These are phyloP conservation scores for Galerucella pusilla DNA, from an alignment of 2,888 invertebrate genomes.

Conservation along the genomic window DNA sequence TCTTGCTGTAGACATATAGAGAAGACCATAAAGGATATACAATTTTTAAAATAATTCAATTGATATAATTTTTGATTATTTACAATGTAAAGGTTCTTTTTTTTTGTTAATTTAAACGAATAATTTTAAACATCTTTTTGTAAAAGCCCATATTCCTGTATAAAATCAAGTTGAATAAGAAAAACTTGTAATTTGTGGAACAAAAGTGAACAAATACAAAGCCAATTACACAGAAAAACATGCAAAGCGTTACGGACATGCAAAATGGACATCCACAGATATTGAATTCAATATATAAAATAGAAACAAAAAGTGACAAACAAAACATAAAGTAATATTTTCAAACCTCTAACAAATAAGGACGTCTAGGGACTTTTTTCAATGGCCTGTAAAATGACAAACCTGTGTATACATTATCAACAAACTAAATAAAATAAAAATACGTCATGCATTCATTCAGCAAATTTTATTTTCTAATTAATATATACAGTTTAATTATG, in stretches of 20 bases:
- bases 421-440: conserved; percentile 15
- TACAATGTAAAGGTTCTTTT: no score
- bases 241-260: conserved; percentile 24
- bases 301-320: conserved; percentile 33
- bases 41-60: no score
- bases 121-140: no score
- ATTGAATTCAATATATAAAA: conserved; percentile 53
- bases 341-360: conserved; percentile 30
- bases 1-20: no score
- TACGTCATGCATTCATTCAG: conserved; percentile 11
- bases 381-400: conserved; percentile 21
- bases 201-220: conserved; percentile 21
- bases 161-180: conserved; percentile 1
- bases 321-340: conserved; percentile 30
- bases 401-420: conserved; percentile 14
- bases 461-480: conserved; percentile 30
- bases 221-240: not conserved
- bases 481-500: conserved; percentile 27
- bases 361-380: conserved; percentile 11
- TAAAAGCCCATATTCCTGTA: no score
- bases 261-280: conserved; percentile 48
- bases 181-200: not conserved
- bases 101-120: no score
- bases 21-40: no score
- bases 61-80: no score